phyloP scores from a whole-genome alignment of 1,140 invertebrate genomes.

The Conopomorpha cramerella region DNA sequence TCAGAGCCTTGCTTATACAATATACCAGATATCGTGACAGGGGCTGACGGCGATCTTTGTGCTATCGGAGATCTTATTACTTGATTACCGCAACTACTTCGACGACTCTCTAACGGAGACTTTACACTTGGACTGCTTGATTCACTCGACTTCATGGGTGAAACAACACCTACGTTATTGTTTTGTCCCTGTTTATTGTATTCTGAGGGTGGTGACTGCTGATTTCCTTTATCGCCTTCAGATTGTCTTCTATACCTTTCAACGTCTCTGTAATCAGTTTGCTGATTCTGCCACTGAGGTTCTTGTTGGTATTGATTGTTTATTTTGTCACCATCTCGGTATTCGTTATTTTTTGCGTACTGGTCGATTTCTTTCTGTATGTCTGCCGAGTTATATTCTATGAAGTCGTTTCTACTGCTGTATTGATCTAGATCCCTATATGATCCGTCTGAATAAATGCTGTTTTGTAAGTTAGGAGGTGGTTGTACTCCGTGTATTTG shows the following conservation, averaged over 20 bases:
- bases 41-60: conserved; percentile 75
- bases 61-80: conserved; percentile 75
- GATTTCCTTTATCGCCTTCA: conserved; percentile 29
- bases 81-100: conserved; percentile 65
- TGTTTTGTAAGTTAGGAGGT: conserved; percentile 51
- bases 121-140: conserved; percentile 52
- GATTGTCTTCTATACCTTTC: conserved; percentile 22
- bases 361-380: conserved; percentile 35
- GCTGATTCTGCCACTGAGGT: conserved; percentile 39
- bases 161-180: conserved; percentile 23
- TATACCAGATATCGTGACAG: conserved; percentile 86
- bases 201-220: conserved; percentile 31
- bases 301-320: conserved; percentile 34
- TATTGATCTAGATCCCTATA: conserved; percentile 47
- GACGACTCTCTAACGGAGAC: conserved; percentile 64
- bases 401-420: conserved; percentile 49
- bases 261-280: conserved; percentile 24
- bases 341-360: conserved; percentile 40
- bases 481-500: conserved; percentile 57
- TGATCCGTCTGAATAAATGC: conserved; percentile 44
- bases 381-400: conserved; percentile 34
- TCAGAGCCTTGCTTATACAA: conserved; percentile 91
- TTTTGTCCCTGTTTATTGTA: conserved; percentile 27
- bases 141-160: conserved; percentile 51
- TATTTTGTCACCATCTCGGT: conserved; percentile 31